Percentiles rank a stretch among this genome's conserved stretches.
These are phyloP conservation scores for Halichondria panicea DNA, from an alignment of 37 sponge, comb jelly and placozoan species.

Conservation along the genomic window DNA sequence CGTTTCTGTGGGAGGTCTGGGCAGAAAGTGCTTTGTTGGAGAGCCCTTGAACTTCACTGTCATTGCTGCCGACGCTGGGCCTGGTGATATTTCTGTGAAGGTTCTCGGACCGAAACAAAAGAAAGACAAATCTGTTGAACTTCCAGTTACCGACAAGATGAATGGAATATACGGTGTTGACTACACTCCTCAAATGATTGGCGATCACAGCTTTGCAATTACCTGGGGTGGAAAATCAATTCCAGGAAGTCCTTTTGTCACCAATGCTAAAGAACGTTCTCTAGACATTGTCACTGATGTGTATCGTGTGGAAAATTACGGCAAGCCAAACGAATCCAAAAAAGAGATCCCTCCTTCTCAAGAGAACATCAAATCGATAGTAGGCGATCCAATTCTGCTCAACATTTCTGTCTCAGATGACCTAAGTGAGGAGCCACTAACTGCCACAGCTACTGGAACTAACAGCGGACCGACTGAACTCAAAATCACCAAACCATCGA, in stretches of 20 bases:
- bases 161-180: constrained; percentile 40
- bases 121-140: constrained; percentile 21
- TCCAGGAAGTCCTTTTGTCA: constrained; percentile 27
- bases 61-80: constrained; percentile 50
- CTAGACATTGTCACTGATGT: constrained; percentile 4
- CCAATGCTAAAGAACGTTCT: constrained; percentile 1
- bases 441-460: constrained; percentile 26
- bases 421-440: constrained; percentile 19
- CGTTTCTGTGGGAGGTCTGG: constrained; percentile 34
- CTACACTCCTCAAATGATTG: constrained; percentile 52
- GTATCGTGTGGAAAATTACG: not conserved
- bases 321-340: not conserved
- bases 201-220: constrained; percentile 52
- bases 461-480: constrained; percentile 2
- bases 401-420: not conserved
- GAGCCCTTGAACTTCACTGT: constrained; percentile 42
- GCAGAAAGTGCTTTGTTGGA: constrained; percentile 9
- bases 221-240: constrained; percentile 42
- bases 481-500: not conserved
- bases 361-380: not conserved
- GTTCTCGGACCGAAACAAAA: constrained; percentile 1
- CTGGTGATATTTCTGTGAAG: constrained; percentile 38
- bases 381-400: not conserved
- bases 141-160: constrained; percentile 22
- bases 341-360: not conserved